Conservation (phyloP, 2,888 invertebrate genomes). For the Cyaniris semiargus region DNA sequence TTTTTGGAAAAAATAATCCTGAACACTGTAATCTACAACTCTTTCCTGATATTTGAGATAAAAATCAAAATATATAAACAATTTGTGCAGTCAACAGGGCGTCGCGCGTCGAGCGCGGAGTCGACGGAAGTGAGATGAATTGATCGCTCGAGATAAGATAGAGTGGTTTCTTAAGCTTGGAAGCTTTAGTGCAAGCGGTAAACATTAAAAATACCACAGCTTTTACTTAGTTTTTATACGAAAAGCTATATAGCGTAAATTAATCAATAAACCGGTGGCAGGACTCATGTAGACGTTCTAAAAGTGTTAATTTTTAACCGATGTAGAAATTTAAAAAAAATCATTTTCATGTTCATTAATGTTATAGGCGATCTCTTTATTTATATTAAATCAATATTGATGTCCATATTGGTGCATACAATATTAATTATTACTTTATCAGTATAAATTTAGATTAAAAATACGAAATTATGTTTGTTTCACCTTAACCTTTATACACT, state of each 20-base stretch:
- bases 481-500: too few relatives aligned
- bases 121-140: constrained; percentile 65
- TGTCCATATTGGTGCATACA: too few relatives aligned
- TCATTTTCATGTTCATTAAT: neutral
- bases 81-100: constrained; percentile 34
- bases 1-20: neutral
- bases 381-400: too few relatives aligned
- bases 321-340: too few relatives aligned
- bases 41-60: neutral
- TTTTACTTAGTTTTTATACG: neutral
- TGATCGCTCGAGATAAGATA: constrained; percentile 51
- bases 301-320: too few relatives aligned
- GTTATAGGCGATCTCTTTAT: too few relatives aligned
- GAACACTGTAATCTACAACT: too few relatives aligned
- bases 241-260: neutral
- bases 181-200: constrained; percentile 18
- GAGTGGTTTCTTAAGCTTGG: constrained; percentile 43
- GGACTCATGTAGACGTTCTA: neutral
- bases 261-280: neutral
- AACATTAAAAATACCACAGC: constrained; percentile 30
- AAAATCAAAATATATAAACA: constrained; percentile 25
- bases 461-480: too few relatives aligned
- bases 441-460: too few relatives aligned
- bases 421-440: too few relatives aligned
- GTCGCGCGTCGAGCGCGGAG: constrained; percentile 48